Percentiles rank a stretch among this genome's conserved stretches.
Evolutionary conservation across 2,113 vertebrate genomes (phyloP).

Genomic region (Melanostigma gelatinosum): DNA sequence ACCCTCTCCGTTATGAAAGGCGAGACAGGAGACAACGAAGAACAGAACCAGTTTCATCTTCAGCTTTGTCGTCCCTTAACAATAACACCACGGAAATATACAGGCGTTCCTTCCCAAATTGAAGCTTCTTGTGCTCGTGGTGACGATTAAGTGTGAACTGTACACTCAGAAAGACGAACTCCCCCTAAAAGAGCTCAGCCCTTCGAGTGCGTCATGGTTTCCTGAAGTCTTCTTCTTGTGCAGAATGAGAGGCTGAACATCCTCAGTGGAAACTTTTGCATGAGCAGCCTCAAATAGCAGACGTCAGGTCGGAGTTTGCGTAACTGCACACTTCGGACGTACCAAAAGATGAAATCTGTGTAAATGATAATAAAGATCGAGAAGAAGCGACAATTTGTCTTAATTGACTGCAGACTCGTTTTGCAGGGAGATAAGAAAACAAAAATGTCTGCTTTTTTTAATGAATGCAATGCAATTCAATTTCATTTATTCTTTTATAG

Average conservation of each 20-base stretch:
- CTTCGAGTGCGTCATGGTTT: slow-evolving; percentile 80
- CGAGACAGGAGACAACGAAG: slow-evolving; percentile 63
- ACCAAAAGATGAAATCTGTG: slow-evolving; percentile 24
- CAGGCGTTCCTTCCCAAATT: slow-evolving; percentile 1
- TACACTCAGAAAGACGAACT: slow-evolving; percentile 22
- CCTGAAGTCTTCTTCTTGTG: slow-evolving; percentile 58
- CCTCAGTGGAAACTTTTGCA: slow-evolving; percentile 74
- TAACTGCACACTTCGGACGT: slow-evolving; percentile 55
- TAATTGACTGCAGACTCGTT: slow-evolving; percentile 23
- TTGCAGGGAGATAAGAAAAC: slow-evolving; percentile 1
- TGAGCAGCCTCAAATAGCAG: slow-evolving; percentile 33
- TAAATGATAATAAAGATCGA: not conserved
- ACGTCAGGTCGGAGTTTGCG: slow-evolving; percentile 41
- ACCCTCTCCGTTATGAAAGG: slow-evolving; percentile 72
- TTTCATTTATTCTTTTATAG: not conserved
- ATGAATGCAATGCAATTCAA: not conserved
- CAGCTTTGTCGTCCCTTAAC: not conserved
- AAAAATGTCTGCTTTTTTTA: not conserved
- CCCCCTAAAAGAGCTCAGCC: slow-evolving; percentile 71
- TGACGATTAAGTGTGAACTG: slow-evolving; percentile 27
- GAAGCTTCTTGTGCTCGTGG: not conserved
- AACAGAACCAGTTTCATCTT: slow-evolving; percentile 71
- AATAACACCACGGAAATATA: not conserved
- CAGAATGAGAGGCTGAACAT: slow-evolving; percentile 49
- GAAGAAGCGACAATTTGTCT: slow-evolving; percentile 40